These are phyloP conservation scores for Taphrorychus bicolor DNA, from an alignment of 2,888 invertebrate genomes.

Conservation along the genomic window DNA sequence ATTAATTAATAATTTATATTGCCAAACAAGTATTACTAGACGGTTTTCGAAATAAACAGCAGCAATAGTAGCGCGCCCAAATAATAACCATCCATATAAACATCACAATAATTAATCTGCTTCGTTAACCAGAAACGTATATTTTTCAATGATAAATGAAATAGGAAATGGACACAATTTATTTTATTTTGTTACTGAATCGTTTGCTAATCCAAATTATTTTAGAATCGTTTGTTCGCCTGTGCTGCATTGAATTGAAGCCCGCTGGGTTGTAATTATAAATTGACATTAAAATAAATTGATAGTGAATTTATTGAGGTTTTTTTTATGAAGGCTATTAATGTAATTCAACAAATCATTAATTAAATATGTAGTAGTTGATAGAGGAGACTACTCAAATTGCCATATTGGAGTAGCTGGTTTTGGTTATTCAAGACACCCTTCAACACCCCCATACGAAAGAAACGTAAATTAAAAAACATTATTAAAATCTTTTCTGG, in stretches of 20 bases:
- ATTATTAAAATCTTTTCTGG: no score
- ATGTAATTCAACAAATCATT: no score
- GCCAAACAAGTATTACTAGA: neutral
- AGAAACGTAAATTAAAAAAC: no score
- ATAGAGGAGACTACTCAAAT: no score
- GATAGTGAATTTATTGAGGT: neutral
- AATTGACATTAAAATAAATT: neutral
- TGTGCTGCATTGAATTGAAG: neutral
- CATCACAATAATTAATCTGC: neutral
- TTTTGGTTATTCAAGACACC: no score
- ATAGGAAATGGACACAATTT: neutral
- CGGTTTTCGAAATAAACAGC: neutral
- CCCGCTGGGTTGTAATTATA: neutral
- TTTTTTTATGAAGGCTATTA: neutral
- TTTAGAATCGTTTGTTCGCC: neutral
- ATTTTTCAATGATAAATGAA: neutral
- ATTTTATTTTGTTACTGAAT: neutral
- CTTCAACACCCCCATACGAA: no score
- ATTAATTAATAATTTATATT: no score
- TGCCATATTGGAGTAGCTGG: no score
- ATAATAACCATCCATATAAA: neutral
- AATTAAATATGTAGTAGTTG: no score
- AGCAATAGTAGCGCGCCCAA: neutral
- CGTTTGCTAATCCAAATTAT: neutral
- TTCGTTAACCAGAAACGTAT: neutral